These are phyloP conservation scores for Montifringilla adamsi DNA, from an alignment of 2,113 vertebrate species.

Conservation along the genomic window DNA sequence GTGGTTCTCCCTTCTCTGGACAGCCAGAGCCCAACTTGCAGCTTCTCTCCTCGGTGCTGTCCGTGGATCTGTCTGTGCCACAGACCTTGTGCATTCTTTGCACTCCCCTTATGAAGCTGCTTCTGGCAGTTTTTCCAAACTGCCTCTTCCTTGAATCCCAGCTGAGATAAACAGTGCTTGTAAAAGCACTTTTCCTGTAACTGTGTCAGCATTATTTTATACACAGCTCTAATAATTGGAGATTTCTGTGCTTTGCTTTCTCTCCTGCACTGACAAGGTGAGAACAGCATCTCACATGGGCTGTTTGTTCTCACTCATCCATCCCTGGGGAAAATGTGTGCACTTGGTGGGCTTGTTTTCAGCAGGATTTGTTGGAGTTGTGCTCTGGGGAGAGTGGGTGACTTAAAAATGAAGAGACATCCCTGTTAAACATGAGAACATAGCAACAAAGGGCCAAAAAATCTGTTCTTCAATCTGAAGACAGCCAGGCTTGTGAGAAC, in stretches of 20 bases:
- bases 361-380: not conserved
- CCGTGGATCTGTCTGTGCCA: not conserved
- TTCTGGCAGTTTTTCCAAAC: not conserved
- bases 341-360: not conserved
- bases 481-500: not conserved
- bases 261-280: not conserved
- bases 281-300: not conserved
- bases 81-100: not conserved
- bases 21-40: not conserved
- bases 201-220: not conserved
- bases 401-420: not conserved
- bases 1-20: not conserved
- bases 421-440: not conserved
- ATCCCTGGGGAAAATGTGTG: not conserved
- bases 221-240: not conserved
- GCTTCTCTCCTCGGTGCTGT: not conserved
- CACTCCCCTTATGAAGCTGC: not conserved
- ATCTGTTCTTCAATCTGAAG: not conserved
- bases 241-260: not conserved
- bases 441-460: not conserved
- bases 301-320: not conserved
- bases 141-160: not conserved
- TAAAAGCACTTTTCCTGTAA: not conserved
- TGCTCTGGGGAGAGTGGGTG: not conserved
- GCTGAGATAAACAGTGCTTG: not conserved